Evolutionary conservation across 1,140 invertebrate species (phyloP).

Genomic region (Lordiphosa collinella): DNA sequence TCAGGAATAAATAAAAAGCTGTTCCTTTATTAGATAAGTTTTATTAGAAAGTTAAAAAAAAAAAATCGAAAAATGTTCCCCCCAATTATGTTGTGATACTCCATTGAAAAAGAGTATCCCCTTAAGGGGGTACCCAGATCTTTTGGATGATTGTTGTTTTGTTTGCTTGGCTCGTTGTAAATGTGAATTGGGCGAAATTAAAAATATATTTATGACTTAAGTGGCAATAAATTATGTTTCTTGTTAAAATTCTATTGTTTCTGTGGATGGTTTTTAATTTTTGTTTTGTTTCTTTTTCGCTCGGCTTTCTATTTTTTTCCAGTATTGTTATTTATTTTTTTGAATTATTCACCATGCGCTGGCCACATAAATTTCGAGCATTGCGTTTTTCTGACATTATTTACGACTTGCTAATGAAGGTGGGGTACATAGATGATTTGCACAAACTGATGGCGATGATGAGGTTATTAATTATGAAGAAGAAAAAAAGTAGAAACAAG

Average conservation of each 20-base stretch:
- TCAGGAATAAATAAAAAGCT: no score
- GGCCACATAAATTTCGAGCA: conserved; percentile 38
- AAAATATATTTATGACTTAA: conserved; percentile 79
- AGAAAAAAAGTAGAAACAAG: neutral
- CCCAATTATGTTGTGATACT: neutral
- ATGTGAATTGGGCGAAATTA: conserved; percentile 74
- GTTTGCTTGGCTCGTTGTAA: conserved; percentile 48
- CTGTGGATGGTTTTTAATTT: conserved; percentile 27
- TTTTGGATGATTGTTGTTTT: conserved; percentile 29
- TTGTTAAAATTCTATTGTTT: conserved; percentile 77
- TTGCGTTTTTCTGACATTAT: conserved; percentile 34
- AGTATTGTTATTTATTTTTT: conserved; percentile 43
- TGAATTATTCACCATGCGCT: conserved; percentile 44
- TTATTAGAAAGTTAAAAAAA: no score
- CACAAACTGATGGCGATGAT: neutral
- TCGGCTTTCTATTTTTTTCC: conserved; percentile 36
- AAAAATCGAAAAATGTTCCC: no score
- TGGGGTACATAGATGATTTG: neutral
- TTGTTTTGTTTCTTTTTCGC: conserved; percentile 33
- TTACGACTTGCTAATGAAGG: conserved; percentile 52
- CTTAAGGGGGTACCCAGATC: conserved; percentile 22
- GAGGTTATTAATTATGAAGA: neutral
- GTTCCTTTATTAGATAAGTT: no score
- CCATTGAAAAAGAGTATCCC: conserved; percentile 10
- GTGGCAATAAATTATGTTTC: conserved; percentile 77